Evolutionary conservation across 2,888 invertebrate species (phyloP), one percentile per base, ranked within the genome.

Genomic region (Fragum sueziense): DNA sequence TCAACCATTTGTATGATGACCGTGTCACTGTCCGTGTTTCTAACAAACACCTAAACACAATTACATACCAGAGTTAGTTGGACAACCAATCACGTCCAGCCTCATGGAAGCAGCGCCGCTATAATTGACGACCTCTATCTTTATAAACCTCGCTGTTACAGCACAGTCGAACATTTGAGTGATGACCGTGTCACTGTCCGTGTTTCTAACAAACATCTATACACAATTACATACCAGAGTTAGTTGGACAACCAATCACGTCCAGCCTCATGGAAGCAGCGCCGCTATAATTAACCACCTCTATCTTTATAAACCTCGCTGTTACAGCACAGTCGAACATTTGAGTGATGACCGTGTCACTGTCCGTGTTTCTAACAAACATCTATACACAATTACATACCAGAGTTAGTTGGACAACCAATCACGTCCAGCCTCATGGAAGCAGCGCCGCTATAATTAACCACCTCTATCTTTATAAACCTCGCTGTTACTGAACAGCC

Each of bases 161-260:
- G 85, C 84, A 76, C 87, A 87, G 47, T 82, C 82, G 41, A 87
- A 79, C 85, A 85, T 84, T 62, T 87, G 79, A 3, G 85, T 82
- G 9, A 87, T 74, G 11, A 74, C 71, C 1, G 84, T 85, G 54
- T 87, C 84, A n/a, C 78, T 71, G 71, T 87, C 87, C 2, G 82
- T 80, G 74, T 87, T 87, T 11, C 86, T 86, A n/a, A 83, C 72
- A 61, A 85, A 87, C 11, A 82, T 62, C 87, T 87, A n/a, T n/a
- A 34, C 59, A 61, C 84, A n/a, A n/a, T n/a, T n/a, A n/a, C n/a
- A n/a, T 68, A 87, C 87, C 82, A 80, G 87, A 70, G 34, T 81
- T 81, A 14, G 86, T 79, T 20, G 82, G 84, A 59, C 87, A 87
- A 7, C 87, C 87, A 52, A 87, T 76, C 1, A 84, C 37, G 41